phyloP scores from a whole-genome alignment of 2,797 vertebrate genomes.

The Onychomys arenicola region DNA sequence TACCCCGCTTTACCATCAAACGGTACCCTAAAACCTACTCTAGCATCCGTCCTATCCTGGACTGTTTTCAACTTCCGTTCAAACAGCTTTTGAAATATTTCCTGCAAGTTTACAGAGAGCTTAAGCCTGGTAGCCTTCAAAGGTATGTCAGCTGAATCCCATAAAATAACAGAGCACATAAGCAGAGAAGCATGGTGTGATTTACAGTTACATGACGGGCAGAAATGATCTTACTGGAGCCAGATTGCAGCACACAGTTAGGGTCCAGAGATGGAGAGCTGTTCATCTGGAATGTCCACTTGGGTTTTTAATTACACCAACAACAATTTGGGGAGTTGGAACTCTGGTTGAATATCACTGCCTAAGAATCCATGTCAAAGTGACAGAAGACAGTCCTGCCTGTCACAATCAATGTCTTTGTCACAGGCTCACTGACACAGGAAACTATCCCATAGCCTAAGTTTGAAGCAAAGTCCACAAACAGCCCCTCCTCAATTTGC shows the following conservation, averaged over 20 bases:
- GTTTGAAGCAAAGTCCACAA: constrained; percentile 59
- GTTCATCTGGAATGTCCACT: constrained; percentile 56
- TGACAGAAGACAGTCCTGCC: background rate
- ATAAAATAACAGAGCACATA: constrained; percentile 64
- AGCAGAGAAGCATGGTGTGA: constrained; percentile 76
- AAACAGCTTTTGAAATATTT: constrained; percentile 70
- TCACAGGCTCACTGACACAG: constrained; percentile 28
- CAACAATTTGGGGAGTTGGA: constrained; percentile 36
- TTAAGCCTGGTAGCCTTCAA: constrained; percentile 68
- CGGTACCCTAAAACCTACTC: background rate
- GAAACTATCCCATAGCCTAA: constrained; percentile 26
- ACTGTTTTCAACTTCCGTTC: constrained; percentile 69
- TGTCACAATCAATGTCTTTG: background rate
- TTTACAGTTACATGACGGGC: constrained; percentile 70
- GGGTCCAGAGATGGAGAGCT: constrained; percentile 63
- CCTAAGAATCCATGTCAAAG: constrained; percentile 68
- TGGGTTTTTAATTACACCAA: constrained; percentile 68
- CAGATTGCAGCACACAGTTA: constrained; percentile 79
- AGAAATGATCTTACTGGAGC: constrained; percentile 73
- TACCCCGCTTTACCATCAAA: constrained; percentile 35
- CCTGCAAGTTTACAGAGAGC: constrained; percentile 73
- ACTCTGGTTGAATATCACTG: background rate
- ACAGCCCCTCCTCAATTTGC: constrained; percentile 70
- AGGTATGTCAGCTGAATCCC: constrained; percentile 80
- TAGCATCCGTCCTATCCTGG: constrained; percentile 39